These are phyloP conservation scores for Augochlorella aurata DNA, from an alignment of 2,888 invertebrate species.

Conservation along the genomic window DNA sequence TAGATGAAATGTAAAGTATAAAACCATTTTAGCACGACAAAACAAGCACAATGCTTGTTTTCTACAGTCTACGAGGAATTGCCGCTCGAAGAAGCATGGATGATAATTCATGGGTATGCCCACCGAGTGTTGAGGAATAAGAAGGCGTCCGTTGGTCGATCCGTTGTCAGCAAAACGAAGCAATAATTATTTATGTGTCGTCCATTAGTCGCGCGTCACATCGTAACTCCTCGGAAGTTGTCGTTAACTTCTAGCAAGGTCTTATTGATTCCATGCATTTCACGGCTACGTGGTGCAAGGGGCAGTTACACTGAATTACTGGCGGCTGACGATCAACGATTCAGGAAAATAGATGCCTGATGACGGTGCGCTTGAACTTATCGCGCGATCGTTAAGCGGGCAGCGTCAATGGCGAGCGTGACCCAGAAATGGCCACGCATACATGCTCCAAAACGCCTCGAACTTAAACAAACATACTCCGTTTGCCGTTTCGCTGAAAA, in stretches of 20 bases:
- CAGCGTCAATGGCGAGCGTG: slow-evolving; percentile 11
- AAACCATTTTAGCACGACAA: background rate
- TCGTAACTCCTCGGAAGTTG: slow-evolving; percentile 23
- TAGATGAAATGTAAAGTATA: background rate
- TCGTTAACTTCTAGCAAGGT: slow-evolving; percentile 35
- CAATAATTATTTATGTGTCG: slow-evolving; percentile 22
- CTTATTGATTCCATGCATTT: slow-evolving; percentile 44
- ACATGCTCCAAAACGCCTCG: background rate
- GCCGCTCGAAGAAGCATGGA: background rate
- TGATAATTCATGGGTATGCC: background rate
- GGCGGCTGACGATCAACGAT: slow-evolving; percentile 24
- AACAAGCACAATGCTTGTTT: background rate
- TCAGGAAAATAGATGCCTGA: slow-evolving; percentile 20
- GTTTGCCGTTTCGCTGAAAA: background rate
- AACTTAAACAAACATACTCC: background rate
- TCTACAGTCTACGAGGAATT: background rate
- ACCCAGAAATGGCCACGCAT: slow-evolving; percentile 16
- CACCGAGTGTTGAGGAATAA: background rate
- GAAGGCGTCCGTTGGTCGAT: background rate
- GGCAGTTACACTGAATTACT: slow-evolving; percentile 3
- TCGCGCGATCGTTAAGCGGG: slow-evolving; percentile 42
- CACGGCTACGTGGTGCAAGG: slow-evolving; percentile 37
- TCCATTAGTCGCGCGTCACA: slow-evolving; percentile 18
- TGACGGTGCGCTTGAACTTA: slow-evolving; percentile 43
- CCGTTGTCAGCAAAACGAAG: background rate